Evolutionary conservation across 1,140 invertebrate genomes (phyloP).

Genomic region (Cherax destructor): DNA sequence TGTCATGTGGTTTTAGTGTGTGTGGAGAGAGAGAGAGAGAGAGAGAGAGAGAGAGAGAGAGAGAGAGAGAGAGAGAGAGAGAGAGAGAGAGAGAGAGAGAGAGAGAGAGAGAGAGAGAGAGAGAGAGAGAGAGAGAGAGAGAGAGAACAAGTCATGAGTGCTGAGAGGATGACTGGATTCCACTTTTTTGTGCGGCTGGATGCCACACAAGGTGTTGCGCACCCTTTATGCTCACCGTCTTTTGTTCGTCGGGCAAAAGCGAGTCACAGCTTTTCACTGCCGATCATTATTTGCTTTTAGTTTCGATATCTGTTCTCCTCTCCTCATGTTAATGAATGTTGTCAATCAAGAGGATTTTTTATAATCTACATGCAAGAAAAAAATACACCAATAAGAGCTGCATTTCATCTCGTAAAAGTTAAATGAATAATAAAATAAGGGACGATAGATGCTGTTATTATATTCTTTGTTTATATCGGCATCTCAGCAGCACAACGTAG

Average conservation of each 20-base stretch:
- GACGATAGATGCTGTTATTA: background rate
- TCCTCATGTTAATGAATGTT: background rate
- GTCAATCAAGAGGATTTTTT: background rate
- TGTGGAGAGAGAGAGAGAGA: no score
- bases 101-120: no score
- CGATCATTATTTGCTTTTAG: constrained; percentile 46
- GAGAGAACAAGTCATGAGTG: background rate
- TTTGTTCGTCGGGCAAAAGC: constrained; percentile 44
- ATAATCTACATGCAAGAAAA: background rate
- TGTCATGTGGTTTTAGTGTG: no score
- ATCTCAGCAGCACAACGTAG: background rate
- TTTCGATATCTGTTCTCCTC: constrained; percentile 20
- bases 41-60: no score
- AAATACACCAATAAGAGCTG: background rate
- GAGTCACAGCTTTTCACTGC: constrained; percentile 40
- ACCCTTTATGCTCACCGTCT: constrained; percentile 67
- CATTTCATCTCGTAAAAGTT: background rate
- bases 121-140: no score
- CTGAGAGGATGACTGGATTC: constrained; percentile 58
- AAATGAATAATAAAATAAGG: background rate
- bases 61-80: no score
- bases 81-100: no score
- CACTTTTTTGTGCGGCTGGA: constrained; percentile 51
- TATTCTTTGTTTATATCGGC: background rate
- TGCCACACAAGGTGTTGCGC: constrained; percentile 66